These are phyloP conservation scores for Lasioglossum villosulum DNA, from an alignment of 2,888 invertebrate genomes.

Conservation along the genomic window DNA sequence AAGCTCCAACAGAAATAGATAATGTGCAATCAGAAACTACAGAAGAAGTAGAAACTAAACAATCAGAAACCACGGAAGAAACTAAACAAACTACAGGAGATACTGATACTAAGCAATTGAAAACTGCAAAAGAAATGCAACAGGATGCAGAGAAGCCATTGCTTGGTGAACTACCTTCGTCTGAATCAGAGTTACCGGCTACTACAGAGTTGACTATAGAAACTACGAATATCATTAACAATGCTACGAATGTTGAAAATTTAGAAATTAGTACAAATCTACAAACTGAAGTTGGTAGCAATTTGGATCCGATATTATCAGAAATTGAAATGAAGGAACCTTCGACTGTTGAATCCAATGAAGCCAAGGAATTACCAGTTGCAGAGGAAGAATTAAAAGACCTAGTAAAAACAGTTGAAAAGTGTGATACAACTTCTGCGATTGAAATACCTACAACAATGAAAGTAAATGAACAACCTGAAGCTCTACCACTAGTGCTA, in stretches of 20 bases:
- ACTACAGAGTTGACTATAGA: not conserved
- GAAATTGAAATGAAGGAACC: slow-evolving; percentile 4
- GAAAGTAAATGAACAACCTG: slow-evolving; percentile 8
- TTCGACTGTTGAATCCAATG: not conserved
- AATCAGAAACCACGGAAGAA: not conserved
- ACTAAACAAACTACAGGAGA: not conserved
- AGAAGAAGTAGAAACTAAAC: not conserved
- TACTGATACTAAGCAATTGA: not conserved
- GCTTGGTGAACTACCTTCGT: not conserved
- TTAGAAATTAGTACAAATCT: slow-evolving; percentile 3
- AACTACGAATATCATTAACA: not conserved
- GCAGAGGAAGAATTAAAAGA: not conserved
- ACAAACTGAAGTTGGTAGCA: not conserved
- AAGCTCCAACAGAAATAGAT: not conserved
- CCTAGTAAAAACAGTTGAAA: not conserved
- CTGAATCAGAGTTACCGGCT: not conserved
- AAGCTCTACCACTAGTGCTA: not conserved
- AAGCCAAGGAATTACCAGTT: not conserved
- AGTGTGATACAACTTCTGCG: not conserved
- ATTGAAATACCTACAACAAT: slow-evolving; percentile 17
- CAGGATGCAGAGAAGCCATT: not conserved
- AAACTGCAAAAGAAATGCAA: slow-evolving; percentile 12
- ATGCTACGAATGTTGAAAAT: slow-evolving; percentile 1
- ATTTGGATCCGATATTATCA: not conserved
- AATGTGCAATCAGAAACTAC: not conserved